These are phyloP conservation scores for Cynodonichthys magdalenae DNA, from an alignment of 2,797 vertebrate genomes.

Conservation along the genomic window DNA sequence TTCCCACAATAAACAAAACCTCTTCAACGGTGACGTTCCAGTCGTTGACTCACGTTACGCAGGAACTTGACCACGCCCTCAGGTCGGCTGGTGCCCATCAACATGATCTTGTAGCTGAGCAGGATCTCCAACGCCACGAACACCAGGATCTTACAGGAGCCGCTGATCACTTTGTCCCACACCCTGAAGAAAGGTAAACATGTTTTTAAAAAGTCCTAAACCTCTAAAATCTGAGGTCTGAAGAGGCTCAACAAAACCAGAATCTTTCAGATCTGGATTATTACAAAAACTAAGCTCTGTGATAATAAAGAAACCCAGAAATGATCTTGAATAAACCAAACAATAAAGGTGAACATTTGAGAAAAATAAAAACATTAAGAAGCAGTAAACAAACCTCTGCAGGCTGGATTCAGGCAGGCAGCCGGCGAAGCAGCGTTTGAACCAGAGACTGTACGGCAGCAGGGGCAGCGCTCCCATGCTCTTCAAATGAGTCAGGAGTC, in stretches of 20 bases:
- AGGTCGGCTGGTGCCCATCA: constrained; percentile 86
- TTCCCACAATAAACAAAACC: too few species aligned
- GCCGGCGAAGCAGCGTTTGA: constrained; percentile 92
- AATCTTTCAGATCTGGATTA: neutral
- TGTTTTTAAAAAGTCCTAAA: too few species aligned
- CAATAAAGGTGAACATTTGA: neutral
- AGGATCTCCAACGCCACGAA: constrained; percentile 96
- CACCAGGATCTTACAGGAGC: constrained; percentile 97
- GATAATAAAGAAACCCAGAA: too few species aligned
- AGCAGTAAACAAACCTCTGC: constrained; percentile 83
- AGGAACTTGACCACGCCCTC: constrained; percentile 89
- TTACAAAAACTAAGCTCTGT: too few species aligned
- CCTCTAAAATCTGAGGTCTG: neutral
- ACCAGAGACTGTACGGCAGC: constrained; percentile 93
- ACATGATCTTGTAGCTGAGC: constrained; percentile 92
- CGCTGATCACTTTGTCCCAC: constrained; percentile 98
- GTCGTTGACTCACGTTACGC: constrained; percentile 86
- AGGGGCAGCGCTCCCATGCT: constrained; percentile 78
- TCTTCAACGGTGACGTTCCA: too few species aligned
- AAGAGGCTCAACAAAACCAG: neutral
- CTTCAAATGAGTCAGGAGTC: constrained; percentile 89
- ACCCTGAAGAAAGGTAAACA: constrained; percentile 77
- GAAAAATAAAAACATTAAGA: too few species aligned
- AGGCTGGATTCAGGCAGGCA: constrained; percentile 95
- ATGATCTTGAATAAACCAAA: too few species aligned